Conservation (phyloP, 1,140 invertebrate species). For the Phenacoccus solenopsis region DNA sequence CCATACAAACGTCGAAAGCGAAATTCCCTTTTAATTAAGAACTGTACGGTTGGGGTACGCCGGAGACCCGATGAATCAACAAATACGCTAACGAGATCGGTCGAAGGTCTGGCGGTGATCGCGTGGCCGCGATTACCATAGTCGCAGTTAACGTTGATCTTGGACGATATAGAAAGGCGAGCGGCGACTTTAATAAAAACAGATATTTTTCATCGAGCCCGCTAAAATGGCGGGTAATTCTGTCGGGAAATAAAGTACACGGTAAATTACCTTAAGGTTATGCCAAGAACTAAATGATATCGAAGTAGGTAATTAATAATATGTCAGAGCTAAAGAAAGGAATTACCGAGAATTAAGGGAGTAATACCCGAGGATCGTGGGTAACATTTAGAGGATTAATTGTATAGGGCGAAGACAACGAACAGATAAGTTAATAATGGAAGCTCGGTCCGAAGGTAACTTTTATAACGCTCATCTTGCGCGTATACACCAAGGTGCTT, state of each 20-base stretch:
- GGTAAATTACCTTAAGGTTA: not conserved
- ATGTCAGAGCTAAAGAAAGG: not conserved
- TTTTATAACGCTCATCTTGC: too few species aligned
- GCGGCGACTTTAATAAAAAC: not conserved
- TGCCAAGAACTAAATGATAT: not conserved
- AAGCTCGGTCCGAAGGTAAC: too few species aligned
- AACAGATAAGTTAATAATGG: not conserved
- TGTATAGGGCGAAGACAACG: not conserved
- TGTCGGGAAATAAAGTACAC: not conserved
- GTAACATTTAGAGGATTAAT: not conserved
- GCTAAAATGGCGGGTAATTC: not conserved
- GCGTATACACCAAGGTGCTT: too few species aligned
- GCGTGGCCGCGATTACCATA: too few species aligned
- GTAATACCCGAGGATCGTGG: not conserved
- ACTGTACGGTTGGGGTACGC: too few species aligned
- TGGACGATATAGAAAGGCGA: too few species aligned
- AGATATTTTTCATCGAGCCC: not conserved
- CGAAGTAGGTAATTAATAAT: slow-evolving; percentile 3
- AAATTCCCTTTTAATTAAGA: too few species aligned
- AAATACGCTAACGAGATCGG: too few species aligned
- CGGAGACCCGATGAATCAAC: too few species aligned
- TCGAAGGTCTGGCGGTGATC: too few species aligned
- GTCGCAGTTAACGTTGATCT: too few species aligned
- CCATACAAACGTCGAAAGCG: too few species aligned
- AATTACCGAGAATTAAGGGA: not conserved